A percentile compares a stretch with the other conserved stretches of the same genome.
Evolutionary conservation across 2,888 invertebrate species (phyloP).

Genomic region (Machimus atricapillus): DNA sequence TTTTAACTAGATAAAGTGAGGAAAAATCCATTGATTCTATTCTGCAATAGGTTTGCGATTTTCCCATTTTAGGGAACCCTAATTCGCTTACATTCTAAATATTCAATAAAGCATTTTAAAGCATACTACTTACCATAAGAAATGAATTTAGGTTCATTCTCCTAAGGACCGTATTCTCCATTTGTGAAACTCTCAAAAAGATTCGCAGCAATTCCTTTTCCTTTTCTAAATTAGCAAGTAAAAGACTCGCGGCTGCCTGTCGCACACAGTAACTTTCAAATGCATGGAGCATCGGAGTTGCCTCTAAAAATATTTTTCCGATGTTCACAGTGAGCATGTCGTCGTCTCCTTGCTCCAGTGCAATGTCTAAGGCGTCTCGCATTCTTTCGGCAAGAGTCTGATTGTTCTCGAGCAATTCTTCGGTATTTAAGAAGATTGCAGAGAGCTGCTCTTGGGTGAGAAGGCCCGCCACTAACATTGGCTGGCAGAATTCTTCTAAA

Average conservation of each 20-base stretch:
- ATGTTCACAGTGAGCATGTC: slow-evolving; percentile 89
- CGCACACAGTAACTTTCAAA: slow-evolving; percentile 95
- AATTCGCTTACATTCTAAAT: neutral
- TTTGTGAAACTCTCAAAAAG: slow-evolving; percentile 94
- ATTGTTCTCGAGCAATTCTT: slow-evolving; percentile 89
- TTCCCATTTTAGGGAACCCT: neutral
- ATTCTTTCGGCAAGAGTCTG: slow-evolving; percentile 85
- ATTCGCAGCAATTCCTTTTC: slow-evolving; percentile 93
- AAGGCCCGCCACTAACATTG: slow-evolving; percentile 91
- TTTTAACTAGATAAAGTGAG: too few relatives aligned
- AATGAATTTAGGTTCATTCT: slow-evolving; percentile 98
- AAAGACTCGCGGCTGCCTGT: slow-evolving; percentile 87
- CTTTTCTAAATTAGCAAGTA: slow-evolving; percentile 89
- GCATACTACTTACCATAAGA: slow-evolving; percentile 76
- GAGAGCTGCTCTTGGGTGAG: slow-evolving; percentile 89
- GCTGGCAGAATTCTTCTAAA: slow-evolving; percentile 90
- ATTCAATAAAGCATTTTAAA: neutral
- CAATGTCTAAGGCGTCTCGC: slow-evolving; percentile 85
- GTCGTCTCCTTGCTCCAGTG: slow-evolving; percentile 80
- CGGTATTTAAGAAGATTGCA: slow-evolving; percentile 91
- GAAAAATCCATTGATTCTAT: too few relatives aligned
- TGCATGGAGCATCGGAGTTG: slow-evolving; percentile 90
- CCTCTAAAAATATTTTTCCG: slow-evolving; percentile 88
- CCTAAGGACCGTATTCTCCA: slow-evolving; percentile 91
- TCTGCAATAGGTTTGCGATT: too few relatives aligned